Evolutionary conservation across 2,113 vertebrate genomes (phyloP), one percentile per base, ranked within the genome.

Genomic region (Machaerirhynchus nigripectus): DNA sequence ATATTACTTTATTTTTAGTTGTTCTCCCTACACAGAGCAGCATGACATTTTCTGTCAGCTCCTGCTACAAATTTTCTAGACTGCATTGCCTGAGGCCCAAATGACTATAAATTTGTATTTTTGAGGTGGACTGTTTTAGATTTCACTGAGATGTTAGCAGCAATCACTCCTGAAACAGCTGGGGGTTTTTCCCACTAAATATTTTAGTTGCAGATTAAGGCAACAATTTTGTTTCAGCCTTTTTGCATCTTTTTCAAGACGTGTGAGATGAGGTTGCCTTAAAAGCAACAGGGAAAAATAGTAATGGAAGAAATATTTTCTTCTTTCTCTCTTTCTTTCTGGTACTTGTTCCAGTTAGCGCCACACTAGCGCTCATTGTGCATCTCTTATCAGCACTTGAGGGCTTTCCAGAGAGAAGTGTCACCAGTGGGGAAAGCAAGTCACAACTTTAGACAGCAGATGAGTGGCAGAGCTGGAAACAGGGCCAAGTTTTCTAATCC

Each of bases 1-100:
- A 75, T 93, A 81, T 73, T 68, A 49, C 64, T 96, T 93, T 96
- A 95, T 96, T 97, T 96, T 95, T 84, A 94, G 92, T 90, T 95
- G 92, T 77, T 65, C 52, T 96, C 79, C 73, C 61, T 87, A 53
- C 56, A 55, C 30, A 84, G 88, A 78, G 31, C 44, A 90, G 76
- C 74, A 68, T 64, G 69, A 93, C 57, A 23, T 93, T 84, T 96
- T 82, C 94, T 87, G 73, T 87, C 88, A 92, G 67, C 46, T 85
- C 46, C 88, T 68, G 65, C 86, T 77, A 89, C 53, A 65, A 35
- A 35, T 81, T 92, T 93, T 90, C 80, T 73, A 89, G 63, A 65
- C 73, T 1, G 2, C 7, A 4, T 90, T 94, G 75, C 90, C 87
- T 60, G 90, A 90, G 68, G 87, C 82, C 33, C 20, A 49, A 92